These are phyloP conservation scores for Heliconius hewitsoni DNA, from an alignment of 1,140 invertebrate species.

Conservation along the genomic window DNA sequence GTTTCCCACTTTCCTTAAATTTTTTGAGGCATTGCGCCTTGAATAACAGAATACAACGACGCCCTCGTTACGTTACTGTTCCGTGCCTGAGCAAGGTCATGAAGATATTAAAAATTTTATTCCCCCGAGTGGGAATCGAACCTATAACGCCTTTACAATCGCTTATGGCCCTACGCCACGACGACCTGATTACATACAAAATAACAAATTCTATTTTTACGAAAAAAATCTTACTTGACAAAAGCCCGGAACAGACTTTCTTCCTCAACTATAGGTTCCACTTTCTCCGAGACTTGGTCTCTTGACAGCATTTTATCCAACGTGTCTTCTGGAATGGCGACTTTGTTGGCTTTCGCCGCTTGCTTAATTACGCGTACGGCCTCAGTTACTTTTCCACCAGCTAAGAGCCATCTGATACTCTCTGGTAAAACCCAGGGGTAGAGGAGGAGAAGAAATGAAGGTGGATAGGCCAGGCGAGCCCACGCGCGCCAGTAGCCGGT, in stretches of 20 bases:
- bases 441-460: constrained; percentile 85
- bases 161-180: too few relatives aligned
- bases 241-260: constrained; percentile 64
- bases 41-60: too few relatives aligned
- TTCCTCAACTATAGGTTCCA: constrained; percentile 47
- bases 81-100: too few relatives aligned
- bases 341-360: constrained; percentile 85
- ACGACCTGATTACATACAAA: too few relatives aligned
- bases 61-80: too few relatives aligned
- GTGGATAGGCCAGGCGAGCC: constrained; percentile 85
- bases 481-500: constrained; percentile 87
- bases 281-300: constrained; percentile 51
- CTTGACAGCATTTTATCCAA: constrained; percentile 74
- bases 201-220: too few relatives aligned
- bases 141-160: too few relatives aligned
- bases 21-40: too few relatives aligned
- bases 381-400: constrained; percentile 84
- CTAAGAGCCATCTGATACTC: constrained; percentile 89
- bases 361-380: constrained; percentile 83
- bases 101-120: too few relatives aligned
- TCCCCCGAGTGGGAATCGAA: too few relatives aligned
- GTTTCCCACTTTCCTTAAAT: too few relatives aligned
- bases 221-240: constrained; percentile 53
- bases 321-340: constrained; percentile 80
- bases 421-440: constrained; percentile 86